phyloP scores from a whole-genome alignment of 2,797 vertebrate genomes.

The Fistularia commersonii region DNA sequence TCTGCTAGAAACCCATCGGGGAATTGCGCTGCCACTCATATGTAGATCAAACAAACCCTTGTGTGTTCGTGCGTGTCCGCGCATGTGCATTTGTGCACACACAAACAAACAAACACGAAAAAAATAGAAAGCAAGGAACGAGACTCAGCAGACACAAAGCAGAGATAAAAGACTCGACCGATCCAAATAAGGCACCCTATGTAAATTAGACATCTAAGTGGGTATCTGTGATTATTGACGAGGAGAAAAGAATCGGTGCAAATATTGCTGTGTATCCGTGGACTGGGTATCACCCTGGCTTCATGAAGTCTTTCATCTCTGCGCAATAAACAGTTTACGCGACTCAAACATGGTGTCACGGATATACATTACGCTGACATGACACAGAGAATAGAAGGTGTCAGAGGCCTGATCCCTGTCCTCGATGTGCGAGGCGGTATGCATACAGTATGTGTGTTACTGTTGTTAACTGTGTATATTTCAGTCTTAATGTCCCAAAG shows the following conservation, averaged over 20 bases:
- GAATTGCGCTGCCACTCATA: slow-evolving; percentile 41
- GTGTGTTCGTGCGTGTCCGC: slow-evolving; percentile 1
- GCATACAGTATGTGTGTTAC: not conserved
- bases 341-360: slow-evolving; percentile 29
- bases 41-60: slow-evolving; percentile 50
- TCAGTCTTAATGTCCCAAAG: slow-evolving; percentile 1
- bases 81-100: slow-evolving; percentile 4
- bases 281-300: slow-evolving; percentile 13
- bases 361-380: slow-evolving; percentile 16
- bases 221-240: slow-evolving; percentile 24
- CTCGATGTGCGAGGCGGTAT: slow-evolving; percentile 2
- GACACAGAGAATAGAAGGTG: slow-evolving; percentile 28
- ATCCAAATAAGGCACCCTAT: slow-evolving; percentile 32
- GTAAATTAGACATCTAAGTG: slow-evolving; percentile 36
- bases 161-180: slow-evolving; percentile 49
- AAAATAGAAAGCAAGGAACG: slow-evolving; percentile 16
- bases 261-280: slow-evolving; percentile 24
- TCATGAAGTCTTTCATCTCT: slow-evolving; percentile 51
- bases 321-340: slow-evolving; percentile 51
- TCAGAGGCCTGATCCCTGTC: slow-evolving; percentile 12
- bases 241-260: slow-evolving; percentile 18
- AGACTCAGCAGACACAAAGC: too few relatives aligned
- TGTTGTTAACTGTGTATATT: not conserved
- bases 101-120: slow-evolving; percentile 30
- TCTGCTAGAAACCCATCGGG: slow-evolving; percentile 48